Percentiles rank a stretch among this genome's conserved stretches.
Evolutionary conservation across 2,888 invertebrate genomes (phyloP).

Genomic region (Cremastinae sp.): DNA sequence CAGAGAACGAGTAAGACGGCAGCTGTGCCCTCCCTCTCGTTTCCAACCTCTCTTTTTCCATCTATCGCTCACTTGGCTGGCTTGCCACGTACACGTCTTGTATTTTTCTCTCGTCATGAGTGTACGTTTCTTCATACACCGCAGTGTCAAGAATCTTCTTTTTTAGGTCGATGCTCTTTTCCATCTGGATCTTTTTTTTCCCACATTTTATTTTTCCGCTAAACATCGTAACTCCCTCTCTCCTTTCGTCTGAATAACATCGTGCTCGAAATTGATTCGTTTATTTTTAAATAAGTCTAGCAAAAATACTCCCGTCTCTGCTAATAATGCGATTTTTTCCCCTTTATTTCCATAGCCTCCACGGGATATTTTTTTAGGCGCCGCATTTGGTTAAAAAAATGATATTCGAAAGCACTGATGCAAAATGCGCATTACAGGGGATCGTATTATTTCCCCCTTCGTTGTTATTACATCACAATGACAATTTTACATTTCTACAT

Average conservation of each 20-base stretch:
- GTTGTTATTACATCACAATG: background rate
- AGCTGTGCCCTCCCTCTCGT: slow-evolving; percentile 46
- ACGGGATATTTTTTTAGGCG: no score
- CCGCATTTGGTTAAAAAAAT: background rate
- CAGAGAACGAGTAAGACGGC: slow-evolving; percentile 40
- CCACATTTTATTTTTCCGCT: slow-evolving; percentile 14
- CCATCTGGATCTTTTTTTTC: slow-evolving; percentile 26
- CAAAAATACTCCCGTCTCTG: background rate
- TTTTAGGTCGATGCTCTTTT: slow-evolving; percentile 65
- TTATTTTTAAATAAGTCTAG: no score
- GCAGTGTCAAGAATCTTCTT: slow-evolving; percentile 69
- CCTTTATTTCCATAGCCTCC: no score
- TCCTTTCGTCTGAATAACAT: slow-evolving; percentile 4
- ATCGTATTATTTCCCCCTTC: slow-evolving; percentile 15
- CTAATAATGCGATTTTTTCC: background rate
- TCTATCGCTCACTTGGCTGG: slow-evolving; percentile 11
- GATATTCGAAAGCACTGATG: background rate
- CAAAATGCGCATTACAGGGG: slow-evolving; percentile 1
- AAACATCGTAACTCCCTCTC: slow-evolving; percentile 11
- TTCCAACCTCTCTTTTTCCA: slow-evolving; percentile 5
- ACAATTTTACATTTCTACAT: slow-evolving; percentile 15
- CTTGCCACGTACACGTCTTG: slow-evolving; percentile 60
- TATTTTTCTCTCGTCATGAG: slow-evolving; percentile 56
- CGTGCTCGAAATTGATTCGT: no score
- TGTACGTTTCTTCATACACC: slow-evolving; percentile 1